Evolutionary conservation across 53 echinoderm and acorn worm genomes (phyloP), one percentile per base, ranked within the genome.

Genomic region (Hippasteria phrygiana): DNA sequence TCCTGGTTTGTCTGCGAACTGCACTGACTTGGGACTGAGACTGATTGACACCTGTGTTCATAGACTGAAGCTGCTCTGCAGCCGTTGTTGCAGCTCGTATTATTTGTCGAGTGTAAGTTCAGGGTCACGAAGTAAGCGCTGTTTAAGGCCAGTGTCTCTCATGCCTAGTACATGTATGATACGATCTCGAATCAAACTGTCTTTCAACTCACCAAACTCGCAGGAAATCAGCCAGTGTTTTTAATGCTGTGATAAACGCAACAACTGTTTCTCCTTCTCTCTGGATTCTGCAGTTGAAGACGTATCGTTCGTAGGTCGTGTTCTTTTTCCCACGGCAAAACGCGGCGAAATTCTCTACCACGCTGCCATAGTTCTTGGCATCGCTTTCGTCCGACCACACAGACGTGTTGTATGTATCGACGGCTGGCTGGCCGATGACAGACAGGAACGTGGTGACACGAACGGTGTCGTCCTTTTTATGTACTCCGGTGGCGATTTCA

Each of bases 341-440:
- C 28, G 73, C 35, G 33, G 91, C 91, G 16, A 93, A 93, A 28
- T 93, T 73, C 3, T 62, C 55, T 13, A 93, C 34, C n/a, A 93
- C 93, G 8, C 56, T 43, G 36, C 75, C 77, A 40, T 72, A 45
- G 32, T 83, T 91, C 54, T 63, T 81, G 7, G 54, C 65, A 50
- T 77, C 94, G 17, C 75, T 56, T 2, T 62, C 69, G 4, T 63
- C 11, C 1, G 5, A 34, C 87, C 88, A 93, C 10, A 69, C 55
- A 63, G 91, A 93, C 7, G 91, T 93, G 41, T 93, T 93, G 41
- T 90, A 93, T 4, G 87, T 71, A 5, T 91, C 81, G 0, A 91
- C 91, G 18, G 91, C 85, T 1, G 37, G 81, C 47, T 77, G 71
- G 17, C 94, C 84, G 17, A 91, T 93, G 3, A 91, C 91, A 39